A percentile compares a stretch with the other conserved stretches of the same genome.
These are phyloP conservation scores for Tachycineta bicolor DNA, from an alignment of 2,113 vertebrate species.

Conservation along the genomic window DNA sequence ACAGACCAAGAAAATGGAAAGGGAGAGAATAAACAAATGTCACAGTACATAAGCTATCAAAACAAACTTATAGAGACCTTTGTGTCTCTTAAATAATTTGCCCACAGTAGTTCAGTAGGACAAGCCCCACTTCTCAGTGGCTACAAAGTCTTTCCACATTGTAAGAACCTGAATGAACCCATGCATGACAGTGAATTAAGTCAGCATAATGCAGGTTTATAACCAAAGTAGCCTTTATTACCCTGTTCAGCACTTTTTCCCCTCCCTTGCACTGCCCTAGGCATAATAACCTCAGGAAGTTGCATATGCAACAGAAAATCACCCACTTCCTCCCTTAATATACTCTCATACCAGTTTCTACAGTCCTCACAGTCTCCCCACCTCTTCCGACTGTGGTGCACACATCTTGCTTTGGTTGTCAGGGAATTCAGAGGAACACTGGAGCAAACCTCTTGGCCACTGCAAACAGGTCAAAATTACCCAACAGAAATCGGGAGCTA, in stretches of 20 bases:
- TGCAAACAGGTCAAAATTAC: neutral
- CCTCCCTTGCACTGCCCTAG: neutral
- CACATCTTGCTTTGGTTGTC: neutral
- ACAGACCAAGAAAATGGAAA: neutral
- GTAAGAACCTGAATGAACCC: neutral
- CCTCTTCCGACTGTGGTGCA: neutral
- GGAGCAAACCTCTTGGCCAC: neutral
- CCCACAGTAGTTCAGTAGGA: neutral
- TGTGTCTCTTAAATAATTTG: neutral
- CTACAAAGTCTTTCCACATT: neutral
- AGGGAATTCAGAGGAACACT: neutral
- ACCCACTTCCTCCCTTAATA: neutral
- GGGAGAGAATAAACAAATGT: neutral
- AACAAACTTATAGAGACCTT: neutral
- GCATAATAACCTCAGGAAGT: neutral
- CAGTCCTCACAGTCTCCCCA: neutral
- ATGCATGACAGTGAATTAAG: neutral
- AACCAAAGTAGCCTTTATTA: neutral
- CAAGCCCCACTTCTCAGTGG: neutral
- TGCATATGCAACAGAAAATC: neutral
- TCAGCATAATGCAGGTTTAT: neutral
- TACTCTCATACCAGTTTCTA: neutral
- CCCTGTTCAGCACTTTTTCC: neutral
- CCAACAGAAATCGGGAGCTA: neutral
- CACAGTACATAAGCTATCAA: neutral